A percentile compares a stretch with the other conserved stretches of the same genome.
These are phyloP conservation scores for Aphelenchoides bicaudatus DNA, from an alignment of 2,888 invertebrate genomes.

Conservation along the genomic window DNA sequence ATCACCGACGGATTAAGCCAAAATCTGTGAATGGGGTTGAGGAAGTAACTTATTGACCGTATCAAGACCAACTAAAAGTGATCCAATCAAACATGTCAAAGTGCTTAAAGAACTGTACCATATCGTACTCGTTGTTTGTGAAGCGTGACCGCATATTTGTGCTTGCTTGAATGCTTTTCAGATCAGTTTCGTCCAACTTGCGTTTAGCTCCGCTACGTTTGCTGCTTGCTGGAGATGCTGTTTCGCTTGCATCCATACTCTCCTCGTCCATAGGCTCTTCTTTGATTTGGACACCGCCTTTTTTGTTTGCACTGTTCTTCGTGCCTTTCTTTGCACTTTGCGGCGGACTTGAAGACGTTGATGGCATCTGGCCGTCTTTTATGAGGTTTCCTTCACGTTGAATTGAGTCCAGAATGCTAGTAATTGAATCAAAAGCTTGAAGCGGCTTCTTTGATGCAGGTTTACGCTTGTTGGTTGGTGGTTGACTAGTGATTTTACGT, in stretches of 20 bases:
- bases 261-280: not conserved
- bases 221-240: too few species aligned
- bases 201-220: constrained; percentile 41
- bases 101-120: constrained; percentile 29
- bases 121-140: constrained; percentile 45
- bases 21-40: constrained; percentile 57
- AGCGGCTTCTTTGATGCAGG: too few species aligned
- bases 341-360: not conserved
- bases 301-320: not conserved
- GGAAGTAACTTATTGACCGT: constrained; percentile 55
- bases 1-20: constrained; percentile 58
- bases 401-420: not conserved
- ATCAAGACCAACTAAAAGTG: constrained; percentile 45
- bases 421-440: not conserved
- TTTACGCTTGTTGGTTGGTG: too few species aligned
- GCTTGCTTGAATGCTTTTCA: constrained; percentile 37
- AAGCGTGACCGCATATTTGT: constrained; percentile 44
- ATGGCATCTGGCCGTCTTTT: constrained; percentile 1
- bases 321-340: not conserved
- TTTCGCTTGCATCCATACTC: not conserved
- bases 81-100: not conserved
- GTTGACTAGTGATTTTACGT: too few species aligned
- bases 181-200: constrained; percentile 43
- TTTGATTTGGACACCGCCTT: not conserved
- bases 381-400: not conserved